Evolutionary conservation across 2,113 vertebrate species (phyloP).

Genomic region (Menidia beryllina): DNA sequence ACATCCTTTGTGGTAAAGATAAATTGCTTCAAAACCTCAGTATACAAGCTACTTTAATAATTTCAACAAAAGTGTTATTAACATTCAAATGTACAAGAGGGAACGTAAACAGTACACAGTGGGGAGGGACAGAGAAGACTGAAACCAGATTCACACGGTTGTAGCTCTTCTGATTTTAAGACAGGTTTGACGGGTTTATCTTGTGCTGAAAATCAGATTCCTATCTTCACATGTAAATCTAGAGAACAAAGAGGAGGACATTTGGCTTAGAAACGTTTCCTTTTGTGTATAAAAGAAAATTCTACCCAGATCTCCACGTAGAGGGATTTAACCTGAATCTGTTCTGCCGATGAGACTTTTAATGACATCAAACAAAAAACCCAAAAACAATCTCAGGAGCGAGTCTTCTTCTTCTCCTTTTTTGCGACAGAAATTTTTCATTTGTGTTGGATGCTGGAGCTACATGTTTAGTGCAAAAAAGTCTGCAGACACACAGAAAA

Average conservation of each 20-base stretch:
- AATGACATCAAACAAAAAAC: neutral
- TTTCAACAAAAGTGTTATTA: constrained; percentile 71
- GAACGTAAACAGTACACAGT: constrained; percentile 85
- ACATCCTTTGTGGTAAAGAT: constrained; percentile 89
- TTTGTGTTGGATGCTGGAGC: neutral
- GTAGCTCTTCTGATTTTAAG: neutral
- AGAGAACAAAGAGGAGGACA: constrained; percentile 51
- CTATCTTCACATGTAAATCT: constrained; percentile 18
- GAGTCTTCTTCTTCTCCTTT: neutral
- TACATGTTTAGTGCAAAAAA: constrained; percentile 59
- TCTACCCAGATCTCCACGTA: neutral
- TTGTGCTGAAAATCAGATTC: constrained; percentile 16
- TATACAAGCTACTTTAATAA: constrained; percentile 84
- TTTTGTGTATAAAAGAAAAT: constrained; percentile 16
- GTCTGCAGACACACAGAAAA: constrained; percentile 46
- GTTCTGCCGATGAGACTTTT: neutral
- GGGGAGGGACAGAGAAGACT: constrained; percentile 48
- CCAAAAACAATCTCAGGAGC: neutral
- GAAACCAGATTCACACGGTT: constrained; percentile 13
- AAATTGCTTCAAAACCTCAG: constrained; percentile 82
- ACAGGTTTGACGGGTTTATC: constrained; percentile 33
- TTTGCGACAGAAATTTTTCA: constrained; percentile 13
- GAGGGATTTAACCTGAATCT: constrained; percentile 17
- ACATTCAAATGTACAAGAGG: constrained; percentile 73
- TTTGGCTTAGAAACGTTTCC: constrained; percentile 65